Conservation (phyloP, 2,888 invertebrate genomes). For the Coelopa pilipes region DNA sequence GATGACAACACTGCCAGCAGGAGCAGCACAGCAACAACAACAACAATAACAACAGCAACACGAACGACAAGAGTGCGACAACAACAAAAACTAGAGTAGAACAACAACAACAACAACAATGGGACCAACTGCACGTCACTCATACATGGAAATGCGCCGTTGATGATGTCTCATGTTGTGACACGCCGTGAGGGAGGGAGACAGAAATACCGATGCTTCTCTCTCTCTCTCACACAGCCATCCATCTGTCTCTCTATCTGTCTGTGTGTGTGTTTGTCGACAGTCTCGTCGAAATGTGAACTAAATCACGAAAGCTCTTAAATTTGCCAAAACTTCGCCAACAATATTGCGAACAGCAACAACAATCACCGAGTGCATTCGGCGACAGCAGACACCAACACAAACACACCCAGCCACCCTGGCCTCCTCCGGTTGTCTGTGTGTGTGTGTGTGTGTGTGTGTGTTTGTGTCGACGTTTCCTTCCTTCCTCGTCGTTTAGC, state of each 20-base stretch:
- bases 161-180: not conserved
- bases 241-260: not conserved
- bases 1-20: not conserved
- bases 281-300: conserved; percentile 7
- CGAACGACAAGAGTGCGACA: not conserved
- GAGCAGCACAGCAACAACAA: not conserved
- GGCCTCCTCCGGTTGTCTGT: not conserved
- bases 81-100: too few relatives aligned
- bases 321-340: conserved; percentile 26
- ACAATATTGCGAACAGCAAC: not conserved
- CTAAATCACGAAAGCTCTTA: conserved; percentile 33
- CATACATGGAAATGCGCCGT: not conserved
- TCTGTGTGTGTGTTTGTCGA: not conserved
- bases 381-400: conserved; percentile 9
- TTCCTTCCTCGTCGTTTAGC: conserved; percentile 3
- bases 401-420: not conserved
- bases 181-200: not conserved
- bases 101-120: too few relatives aligned
- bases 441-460: not conserved
- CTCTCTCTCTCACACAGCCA: too few relatives aligned
- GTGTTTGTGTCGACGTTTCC: not conserved
- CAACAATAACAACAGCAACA: not conserved
- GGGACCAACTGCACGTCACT: not conserved
- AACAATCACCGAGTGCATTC: not conserved
- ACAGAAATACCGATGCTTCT: too few relatives aligned